A percentile compares a stretch with the other conserved stretches of the same genome.
Conservation (phyloP, 2,113 vertebrate genomes). For the Sula dactylatra region DNA sequence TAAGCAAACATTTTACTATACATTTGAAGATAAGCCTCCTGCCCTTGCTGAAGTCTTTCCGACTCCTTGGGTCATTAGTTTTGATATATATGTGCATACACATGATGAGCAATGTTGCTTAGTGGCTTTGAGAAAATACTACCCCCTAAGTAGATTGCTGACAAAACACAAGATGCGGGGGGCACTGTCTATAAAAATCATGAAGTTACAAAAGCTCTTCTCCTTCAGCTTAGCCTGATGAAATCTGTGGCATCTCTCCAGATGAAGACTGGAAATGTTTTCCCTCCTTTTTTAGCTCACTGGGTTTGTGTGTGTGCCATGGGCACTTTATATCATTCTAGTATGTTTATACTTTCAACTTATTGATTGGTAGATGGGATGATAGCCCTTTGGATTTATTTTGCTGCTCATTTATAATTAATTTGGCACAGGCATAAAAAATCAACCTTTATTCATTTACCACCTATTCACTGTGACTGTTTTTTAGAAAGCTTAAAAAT, state of each 20-base stretch:
- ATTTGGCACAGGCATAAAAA: constrained; percentile 9
- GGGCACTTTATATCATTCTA: constrained; percentile 7
- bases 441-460: constrained; percentile 33
- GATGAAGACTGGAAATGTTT: constrained; percentile 48
- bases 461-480: not conserved
- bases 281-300: constrained; percentile 40
- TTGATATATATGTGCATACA: not conserved
- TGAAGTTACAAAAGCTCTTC: constrained; percentile 16
- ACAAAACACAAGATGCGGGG: not conserved
- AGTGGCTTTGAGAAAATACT: not conserved
- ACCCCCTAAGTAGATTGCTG: not conserved
- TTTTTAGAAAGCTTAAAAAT: constrained; percentile 4
- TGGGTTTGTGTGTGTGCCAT: constrained; percentile 9
- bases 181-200: not conserved
- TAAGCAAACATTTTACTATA: not conserved
- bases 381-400: constrained; percentile 32
- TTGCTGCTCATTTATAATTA: constrained; percentile 42
- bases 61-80: not conserved
- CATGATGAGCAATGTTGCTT: not conserved
- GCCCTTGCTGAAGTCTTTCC: not conserved
- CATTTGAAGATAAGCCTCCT: not conserved
- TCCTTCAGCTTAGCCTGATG: constrained; percentile 38
- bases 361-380: constrained; percentile 24
- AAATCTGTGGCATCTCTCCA: constrained; percentile 39
- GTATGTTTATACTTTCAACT: constrained; percentile 44